Evolutionary conservation across 2,113 vertebrate genomes (phyloP).

Genomic region (Tamias sibiricus): DNA sequence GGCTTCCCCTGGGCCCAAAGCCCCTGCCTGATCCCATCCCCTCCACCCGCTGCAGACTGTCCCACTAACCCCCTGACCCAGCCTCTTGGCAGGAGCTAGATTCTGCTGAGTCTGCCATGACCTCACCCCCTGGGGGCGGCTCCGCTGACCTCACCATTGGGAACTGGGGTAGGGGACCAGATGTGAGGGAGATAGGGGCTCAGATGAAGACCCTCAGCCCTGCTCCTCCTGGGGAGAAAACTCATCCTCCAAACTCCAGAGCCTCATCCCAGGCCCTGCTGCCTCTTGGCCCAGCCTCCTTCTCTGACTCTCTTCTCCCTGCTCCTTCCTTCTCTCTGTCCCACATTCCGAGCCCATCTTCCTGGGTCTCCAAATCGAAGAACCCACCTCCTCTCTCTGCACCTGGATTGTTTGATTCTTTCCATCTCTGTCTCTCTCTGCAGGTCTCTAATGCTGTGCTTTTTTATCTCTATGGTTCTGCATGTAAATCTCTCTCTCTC

Average conservation of each 20-base stretch:
- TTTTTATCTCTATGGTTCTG: not conserved
- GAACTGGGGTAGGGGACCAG: not conserved
- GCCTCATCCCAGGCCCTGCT: not conserved
- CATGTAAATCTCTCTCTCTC: not conserved
- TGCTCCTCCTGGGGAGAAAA: not conserved
- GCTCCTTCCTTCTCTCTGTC: not conserved
- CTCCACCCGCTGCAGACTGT: not conserved
- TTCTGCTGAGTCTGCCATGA: constrained; percentile 53
- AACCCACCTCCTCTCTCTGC: not conserved
- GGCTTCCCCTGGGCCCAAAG: constrained; percentile 31
- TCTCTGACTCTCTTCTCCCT: not conserved
- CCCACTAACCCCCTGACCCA: constrained; percentile 80
- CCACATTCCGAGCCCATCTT: not conserved
- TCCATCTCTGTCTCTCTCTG: not conserved
- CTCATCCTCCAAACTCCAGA: not conserved
- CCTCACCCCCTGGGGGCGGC: constrained; percentile 57
- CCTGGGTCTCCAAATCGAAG: not conserved
- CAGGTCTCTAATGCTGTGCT: not conserved
- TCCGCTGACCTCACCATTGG: constrained; percentile 58
- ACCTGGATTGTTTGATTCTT: not conserved
- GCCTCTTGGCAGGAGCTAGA: constrained; percentile 63
- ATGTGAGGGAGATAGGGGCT: not conserved
- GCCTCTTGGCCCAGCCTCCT: not conserved
- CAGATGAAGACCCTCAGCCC: not conserved
- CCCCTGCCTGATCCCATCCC: not conserved